phyloP scores from a whole-genome alignment of 2,888 invertebrate species.

The Apomyelois bistriatella region DNA sequence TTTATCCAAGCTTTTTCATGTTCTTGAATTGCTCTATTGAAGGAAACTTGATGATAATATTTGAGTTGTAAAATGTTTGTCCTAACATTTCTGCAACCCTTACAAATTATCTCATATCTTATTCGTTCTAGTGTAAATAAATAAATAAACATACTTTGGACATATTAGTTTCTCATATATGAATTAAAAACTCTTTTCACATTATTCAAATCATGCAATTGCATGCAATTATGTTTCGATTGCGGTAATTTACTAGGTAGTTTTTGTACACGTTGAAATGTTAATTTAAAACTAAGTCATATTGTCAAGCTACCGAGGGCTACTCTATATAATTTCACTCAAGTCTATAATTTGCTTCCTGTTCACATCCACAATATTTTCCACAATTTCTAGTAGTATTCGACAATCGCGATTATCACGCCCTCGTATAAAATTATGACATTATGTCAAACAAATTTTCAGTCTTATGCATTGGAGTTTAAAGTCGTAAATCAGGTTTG shows the following conservation, averaged over 20 bases:
- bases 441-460: constrained; percentile 1
- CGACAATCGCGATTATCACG: constrained; percentile 7
- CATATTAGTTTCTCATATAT: too few species aligned
- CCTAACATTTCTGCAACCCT: too few species aligned
- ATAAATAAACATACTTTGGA: too few species aligned
- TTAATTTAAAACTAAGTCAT: background rate
- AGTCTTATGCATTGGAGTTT: constrained; percentile 1
- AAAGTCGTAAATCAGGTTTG: constrained; percentile 16
- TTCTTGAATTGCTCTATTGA: too few species aligned
- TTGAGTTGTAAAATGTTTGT: too few species aligned
- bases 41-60: too few species aligned
- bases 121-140: too few species aligned
- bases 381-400: constrained; percentile 6
- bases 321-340: background rate
- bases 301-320: constrained; percentile 3
- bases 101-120: too few species aligned
- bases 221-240: background rate
- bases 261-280: background rate
- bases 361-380: constrained; percentile 7
- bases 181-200: background rate
- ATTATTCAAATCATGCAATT: background rate
- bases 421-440: constrained; percentile 5
- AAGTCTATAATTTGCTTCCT: constrained; percentile 7
- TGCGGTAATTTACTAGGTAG: background rate
- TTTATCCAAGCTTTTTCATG: too few species aligned